Evolutionary conservation across 2,113 vertebrate species (phyloP), one percentile per base, ranked within the genome.

Genomic region (Podarcis muralis): DNA sequence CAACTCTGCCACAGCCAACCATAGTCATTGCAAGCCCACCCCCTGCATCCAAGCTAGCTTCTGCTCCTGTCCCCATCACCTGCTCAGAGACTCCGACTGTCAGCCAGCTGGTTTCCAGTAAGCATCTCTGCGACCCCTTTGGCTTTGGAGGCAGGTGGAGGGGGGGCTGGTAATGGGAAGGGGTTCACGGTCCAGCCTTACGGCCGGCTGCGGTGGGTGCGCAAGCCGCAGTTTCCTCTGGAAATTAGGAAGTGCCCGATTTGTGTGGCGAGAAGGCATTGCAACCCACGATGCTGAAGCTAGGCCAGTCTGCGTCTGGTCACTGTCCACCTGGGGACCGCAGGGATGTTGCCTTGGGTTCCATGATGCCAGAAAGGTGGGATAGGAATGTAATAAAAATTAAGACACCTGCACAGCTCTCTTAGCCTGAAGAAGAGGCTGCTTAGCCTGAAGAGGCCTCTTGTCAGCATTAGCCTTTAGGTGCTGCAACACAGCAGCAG

Each of bases 41-140:
- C 1, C 95, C 98, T 0, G 90, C 86, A 0, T 88, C 96, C 15
- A 96, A 96, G 92, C 87, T 95, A 48, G 94, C 97, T 20, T 94
- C 98, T 0, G 83, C 95, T 43, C 96, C 98, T 0, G 91, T 97
- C 40, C 97, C 97, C 81, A 97, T 98, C 92, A 96, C 96, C 93
- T 98, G 98, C 94, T 97, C 97, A 15, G 98, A 99, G 95, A 96
- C 98, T 27, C 97, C 98, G 4, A 99, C 98, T 4, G 98, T 99
- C 94, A 98, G 98, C 94, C 98, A 99, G 90, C 97, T 99, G 87
- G 98, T 99, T 89, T 97, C 96, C 95, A 99, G 99, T 99, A 97
- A 89, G 98, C 97, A 90, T 11, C 48, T 18, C 59, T 68, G 13
- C 66, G 78, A 23, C 87, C 23, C 2, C 72, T 37, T 12, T 22